Evolutionary conservation across 2,797 vertebrate genomes (phyloP), one percentile per base, ranked within the genome.

Genomic region (Lutjanus campechanus): DNA sequence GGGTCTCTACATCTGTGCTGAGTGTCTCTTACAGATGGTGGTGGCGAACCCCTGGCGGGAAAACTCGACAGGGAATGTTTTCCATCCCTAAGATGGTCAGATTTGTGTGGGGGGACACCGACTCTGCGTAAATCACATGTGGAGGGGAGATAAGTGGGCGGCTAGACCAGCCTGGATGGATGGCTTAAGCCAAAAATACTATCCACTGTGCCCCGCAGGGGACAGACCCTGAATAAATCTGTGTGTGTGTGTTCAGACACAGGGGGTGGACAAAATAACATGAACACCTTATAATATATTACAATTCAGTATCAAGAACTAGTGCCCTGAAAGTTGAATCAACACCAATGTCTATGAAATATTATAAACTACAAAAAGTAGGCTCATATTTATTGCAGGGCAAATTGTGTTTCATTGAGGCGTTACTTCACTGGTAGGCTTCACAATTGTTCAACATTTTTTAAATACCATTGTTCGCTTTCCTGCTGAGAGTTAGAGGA

Each of bases 41-140:
- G 82, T 62, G 69, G 88, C 61, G 46, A 86, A 88, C 75, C 83
- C 85, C 85, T 70, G 72, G 83, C 9, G 76, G 84, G 76, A 86
- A 89, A 90, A 89, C 84, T 87, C 85, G 72, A 77, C 85, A 66
- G 89, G 90, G 90, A 93, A 90, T 91, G 88, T 93, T 95, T 95
- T 96, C 94, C 94, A 95, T 93, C 77, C 94, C 93, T 93, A 94
- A 93, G 87, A 93, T 94, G 91, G 94, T 94, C 92, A 95, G 91
- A 94, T 93, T 89, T 93, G 89, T 91, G 93, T 85, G 83, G 85
- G 81, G 82, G 83, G 89, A 90, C 91, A 84, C 79, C 41, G 69
- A 86, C 82, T 78, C 77, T 73, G 79, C 59, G 70, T 94, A 88
- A 93, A 93, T 94, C 87, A 88, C 80, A 91, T 71, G 81, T 83